phyloP scores from a whole-genome alignment of 64 coral and sea anemone genomes.

The Pocillopora verrucosa region DNA sequence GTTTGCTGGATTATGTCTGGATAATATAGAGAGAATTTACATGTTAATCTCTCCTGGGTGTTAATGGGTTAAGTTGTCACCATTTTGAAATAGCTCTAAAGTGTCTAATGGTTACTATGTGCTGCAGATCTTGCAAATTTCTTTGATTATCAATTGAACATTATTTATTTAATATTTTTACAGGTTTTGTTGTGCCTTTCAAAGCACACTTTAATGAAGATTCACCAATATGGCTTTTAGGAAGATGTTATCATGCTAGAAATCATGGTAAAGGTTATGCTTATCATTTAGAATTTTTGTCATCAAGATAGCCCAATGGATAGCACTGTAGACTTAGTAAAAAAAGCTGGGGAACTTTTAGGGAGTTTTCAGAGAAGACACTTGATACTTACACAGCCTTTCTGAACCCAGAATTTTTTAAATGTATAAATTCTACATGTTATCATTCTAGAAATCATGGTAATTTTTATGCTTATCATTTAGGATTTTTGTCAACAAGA shows the following conservation, averaged over 20 bases:
- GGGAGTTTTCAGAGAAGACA: too few species aligned
- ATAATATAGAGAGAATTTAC: too few species aligned
- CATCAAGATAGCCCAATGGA: too few species aligned
- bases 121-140: too few species aligned
- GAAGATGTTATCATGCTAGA: constrained; percentile 83
- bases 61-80: too few species aligned
- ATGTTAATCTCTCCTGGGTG: too few species aligned
- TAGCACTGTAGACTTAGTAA: neutral
- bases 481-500: neutral
- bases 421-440: neutral
- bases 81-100: too few species aligned
- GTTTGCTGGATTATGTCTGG: too few species aligned
- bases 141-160: neutral
- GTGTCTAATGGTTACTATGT: too few species aligned
- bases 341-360: neutral
- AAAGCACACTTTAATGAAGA: constrained; percentile 83
- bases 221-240: constrained; percentile 88
- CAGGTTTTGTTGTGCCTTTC: constrained; percentile 47
- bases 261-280: constrained; percentile 62
- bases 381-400: too few species aligned
- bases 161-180: neutral
- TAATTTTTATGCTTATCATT: neutral
- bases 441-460: constrained; percentile 86
- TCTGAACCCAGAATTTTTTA: too few species aligned
- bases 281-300: neutral